phyloP scores from a whole-genome alignment of 2,113 vertebrate species.

The Archocentrus centrarchus region DNA sequence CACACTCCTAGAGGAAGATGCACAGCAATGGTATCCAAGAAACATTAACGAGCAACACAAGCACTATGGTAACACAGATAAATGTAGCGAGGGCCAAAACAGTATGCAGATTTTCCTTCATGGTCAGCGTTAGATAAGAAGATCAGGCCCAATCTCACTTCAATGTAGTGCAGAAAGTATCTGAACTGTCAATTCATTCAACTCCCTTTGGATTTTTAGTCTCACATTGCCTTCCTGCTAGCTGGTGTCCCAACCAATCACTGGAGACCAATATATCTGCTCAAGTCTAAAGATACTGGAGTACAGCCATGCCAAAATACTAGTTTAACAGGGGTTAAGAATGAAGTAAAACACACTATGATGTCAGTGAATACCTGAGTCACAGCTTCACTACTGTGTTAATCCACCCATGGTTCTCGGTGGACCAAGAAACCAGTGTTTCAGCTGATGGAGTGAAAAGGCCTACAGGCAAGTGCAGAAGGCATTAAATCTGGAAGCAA shows the following conservation, averaged over 20 bases:
- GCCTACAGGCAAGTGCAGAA: neutral
- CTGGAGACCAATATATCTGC: neutral
- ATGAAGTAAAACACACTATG: neutral
- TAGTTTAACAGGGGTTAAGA: neutral
- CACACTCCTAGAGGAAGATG: neutral
- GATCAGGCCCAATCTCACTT: neutral
- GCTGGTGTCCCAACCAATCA: neutral
- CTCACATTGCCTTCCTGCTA: neutral
- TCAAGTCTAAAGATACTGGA: neutral
- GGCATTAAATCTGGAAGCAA: neutral
- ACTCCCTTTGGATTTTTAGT: neutral
- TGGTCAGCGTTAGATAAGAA: neutral
- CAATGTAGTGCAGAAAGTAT: neutral
- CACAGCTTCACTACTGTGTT: neutral
- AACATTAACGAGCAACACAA: constrained; percentile 12
- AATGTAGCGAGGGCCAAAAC: neutral
- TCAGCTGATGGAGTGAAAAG: neutral
- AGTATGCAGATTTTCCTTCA: neutral
- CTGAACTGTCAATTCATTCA: neutral
- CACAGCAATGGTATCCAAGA: constrained; percentile 1
- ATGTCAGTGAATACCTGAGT: neutral
- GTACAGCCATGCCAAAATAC: constrained; percentile 6
- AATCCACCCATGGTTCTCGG: neutral
- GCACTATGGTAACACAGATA: constrained; percentile 15
- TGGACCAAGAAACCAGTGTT: neutral